Percentiles rank a stretch among this genome's conserved stretches.
phyloP scores from a whole-genome alignment of 2,113 vertebrate genomes.

The Dinomys branickii region DNA sequence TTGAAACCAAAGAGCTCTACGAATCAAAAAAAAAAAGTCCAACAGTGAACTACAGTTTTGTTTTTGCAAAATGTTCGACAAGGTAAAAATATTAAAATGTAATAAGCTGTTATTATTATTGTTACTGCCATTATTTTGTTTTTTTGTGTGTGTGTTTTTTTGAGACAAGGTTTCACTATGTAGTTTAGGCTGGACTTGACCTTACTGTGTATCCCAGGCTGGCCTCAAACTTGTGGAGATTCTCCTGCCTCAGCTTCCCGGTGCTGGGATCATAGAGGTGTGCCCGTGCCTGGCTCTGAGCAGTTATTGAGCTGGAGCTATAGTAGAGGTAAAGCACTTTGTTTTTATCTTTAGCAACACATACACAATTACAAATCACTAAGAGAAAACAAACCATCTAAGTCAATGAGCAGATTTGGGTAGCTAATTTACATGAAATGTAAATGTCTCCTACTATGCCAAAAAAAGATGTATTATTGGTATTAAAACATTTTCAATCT shows the following conservation, averaged over 20 bases:
- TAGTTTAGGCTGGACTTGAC: neutral
- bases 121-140: neutral
- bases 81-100: neutral
- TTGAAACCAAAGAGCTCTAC: neutral
- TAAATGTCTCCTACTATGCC: neutral
- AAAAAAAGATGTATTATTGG: neutral
- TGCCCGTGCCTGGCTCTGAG: neutral
- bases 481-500: neutral
- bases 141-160: neutral
- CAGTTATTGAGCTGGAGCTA: neutral
- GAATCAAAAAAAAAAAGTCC: neutral
- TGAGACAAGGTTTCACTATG: neutral
- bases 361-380: neutral
- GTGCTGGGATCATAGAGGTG: neutral
- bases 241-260: neutral
- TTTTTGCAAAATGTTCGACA: neutral
- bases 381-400: neutral
- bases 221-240: neutral
- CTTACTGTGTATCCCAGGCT: neutral
- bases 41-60: neutral
- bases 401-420: conserved; percentile 9
- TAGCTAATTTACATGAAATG: conserved; percentile 26
- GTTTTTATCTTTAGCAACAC: neutral
- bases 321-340: neutral
- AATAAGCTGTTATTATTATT: neutral